Base-by-base conservation (phyloP, 2,888 invertebrate genomes). In the Notodonta ziczac region DNA sequence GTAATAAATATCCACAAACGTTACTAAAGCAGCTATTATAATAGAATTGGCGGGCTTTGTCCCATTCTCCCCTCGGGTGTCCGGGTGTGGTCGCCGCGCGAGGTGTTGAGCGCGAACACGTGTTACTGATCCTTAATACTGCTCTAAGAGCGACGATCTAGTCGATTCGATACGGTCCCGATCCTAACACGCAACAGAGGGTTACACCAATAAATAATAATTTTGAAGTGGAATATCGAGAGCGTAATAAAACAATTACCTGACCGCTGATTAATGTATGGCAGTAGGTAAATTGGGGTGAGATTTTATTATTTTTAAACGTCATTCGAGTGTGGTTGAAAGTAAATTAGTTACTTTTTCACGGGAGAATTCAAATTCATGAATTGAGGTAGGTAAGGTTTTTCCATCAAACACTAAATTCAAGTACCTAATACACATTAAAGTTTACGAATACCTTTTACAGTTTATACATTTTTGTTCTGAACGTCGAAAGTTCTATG, bases 61-160 rank as follows among this genome's bases (percentile, higher is more conserved):
- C 72, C 66, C 70, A 63, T 57, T 63, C 77, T 74, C 86, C 86
- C 86, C 83, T 73, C 64, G 56, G 62, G 61, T 71, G 74, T 70
- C 71, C 73, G 76, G 77, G 76, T 73, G 78, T 75, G 84, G 85
- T 80, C 87, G 83, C 82, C 80, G 83, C 44, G 16, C 77, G 81
- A 86, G 86, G 87, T 87, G 88, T 86, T 75, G 89, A 67, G 62
- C 73, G 57, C 52, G 72, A 91, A 90, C 92, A 93, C 92, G 92
- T 92, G 92, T 90, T 90, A 80, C 79, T 77, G 83, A 86, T 87
- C 86, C 86, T 83, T 81, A 82, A 86, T 66, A 65, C 58, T 62
- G 70, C 56, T 72, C 73, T 66, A 65, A 65, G 72, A 83, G 82
- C 75, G 74, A 76, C 84, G 85, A 88, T 88, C 84, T 85, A 82